Conservation (phyloP, 2,888 invertebrate species). For the Caenorhabditis afra region DNA sequence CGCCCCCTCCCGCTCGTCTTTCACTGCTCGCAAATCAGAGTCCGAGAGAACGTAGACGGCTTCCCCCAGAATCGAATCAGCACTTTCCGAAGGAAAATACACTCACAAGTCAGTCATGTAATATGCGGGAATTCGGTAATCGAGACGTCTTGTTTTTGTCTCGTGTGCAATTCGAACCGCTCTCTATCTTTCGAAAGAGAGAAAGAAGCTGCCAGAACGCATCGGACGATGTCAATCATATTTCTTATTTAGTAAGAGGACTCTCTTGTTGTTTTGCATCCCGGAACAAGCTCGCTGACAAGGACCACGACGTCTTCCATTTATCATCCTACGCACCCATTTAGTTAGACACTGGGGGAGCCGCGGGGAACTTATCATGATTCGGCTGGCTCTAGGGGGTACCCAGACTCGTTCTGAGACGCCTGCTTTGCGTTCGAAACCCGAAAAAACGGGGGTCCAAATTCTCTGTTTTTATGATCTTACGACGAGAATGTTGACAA, state of each 20-base stretch:
- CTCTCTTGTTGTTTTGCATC: conserved; percentile 35
- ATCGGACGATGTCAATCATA: conserved; percentile 55
- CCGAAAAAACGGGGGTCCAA: background rate
- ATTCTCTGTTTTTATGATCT: no score
- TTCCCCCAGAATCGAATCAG: conserved; percentile 24
- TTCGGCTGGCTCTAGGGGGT: background rate
- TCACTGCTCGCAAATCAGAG: conserved; percentile 39
- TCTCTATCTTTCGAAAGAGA: conserved; percentile 8
- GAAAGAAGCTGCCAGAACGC: conserved; percentile 30
- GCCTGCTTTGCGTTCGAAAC: conserved; percentile 4
- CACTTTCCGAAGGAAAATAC: conserved; percentile 1
- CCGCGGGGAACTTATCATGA: conserved; percentile 9
- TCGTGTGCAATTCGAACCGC: conserved; percentile 32
- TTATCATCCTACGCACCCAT: conserved; percentile 41
- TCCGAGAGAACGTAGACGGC: conserved; percentile 15
- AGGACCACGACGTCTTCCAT: conserved; percentile 36
- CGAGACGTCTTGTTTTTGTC: conserved; percentile 4
- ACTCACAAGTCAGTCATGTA: background rate
- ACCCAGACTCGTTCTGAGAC: conserved; percentile 4
- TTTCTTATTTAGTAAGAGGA: conserved; percentile 48
- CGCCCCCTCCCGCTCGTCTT: conserved; percentile 6
- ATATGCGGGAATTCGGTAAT: conserved; percentile 14
- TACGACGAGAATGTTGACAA: no score
- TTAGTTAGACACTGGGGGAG: conserved; percentile 23
- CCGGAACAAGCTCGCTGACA: conserved; percentile 36